Base-by-base conservation (phyloP, 2,888 invertebrate genomes). In the Carpatolechia fugitivella region DNA sequence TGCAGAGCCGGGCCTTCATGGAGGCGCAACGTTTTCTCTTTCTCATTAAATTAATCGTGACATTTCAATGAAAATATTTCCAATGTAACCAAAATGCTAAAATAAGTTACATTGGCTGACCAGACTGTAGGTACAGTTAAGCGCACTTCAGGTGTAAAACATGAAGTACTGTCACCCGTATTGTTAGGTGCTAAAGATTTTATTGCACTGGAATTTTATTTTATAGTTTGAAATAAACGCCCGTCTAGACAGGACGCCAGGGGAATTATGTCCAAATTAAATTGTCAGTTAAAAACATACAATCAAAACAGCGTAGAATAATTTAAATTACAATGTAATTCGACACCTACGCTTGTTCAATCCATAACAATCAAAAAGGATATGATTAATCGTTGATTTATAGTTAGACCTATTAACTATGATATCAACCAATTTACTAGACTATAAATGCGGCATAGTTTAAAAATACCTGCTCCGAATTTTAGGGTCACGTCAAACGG, bases 321-420 rank as follows among this genome's bases (percentile, higher is more conserved):
- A 64, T 61, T 55, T 55, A 66, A 58, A 69, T 66, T 62, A 53
- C 54, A 59, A 62, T 58, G 60, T 66, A 62, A 52, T 62, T 66
- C 60, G 56, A 66, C 68, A 66, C 63, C 66, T 64, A 68, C 64
- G 50, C 60, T 48, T 54, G 35, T 48, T 59, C 56, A 11, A 51
- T 54, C 36, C 54, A 49, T 61, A 54, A 59, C 59, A 62, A 64
- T 40, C 35, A 59, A 61, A 68, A 70, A 70, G 66, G 62, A 60
- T 57, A 51, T 63, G 60, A 64, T 65, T 69, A 61, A 57, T 56
- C 56, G 58, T 64, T 70, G 72, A 72, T 75, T 74, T 70, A 74
- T 70, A 48, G 57, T 60, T 50, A n/a, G 33, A 44, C 35, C 49
- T 40, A 46, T 46, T 59, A 68, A 60, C 61, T 61, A 62, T 66